phyloP scores from a whole-genome alignment of 2,888 invertebrate species.

The Apodemia zela region DNA sequence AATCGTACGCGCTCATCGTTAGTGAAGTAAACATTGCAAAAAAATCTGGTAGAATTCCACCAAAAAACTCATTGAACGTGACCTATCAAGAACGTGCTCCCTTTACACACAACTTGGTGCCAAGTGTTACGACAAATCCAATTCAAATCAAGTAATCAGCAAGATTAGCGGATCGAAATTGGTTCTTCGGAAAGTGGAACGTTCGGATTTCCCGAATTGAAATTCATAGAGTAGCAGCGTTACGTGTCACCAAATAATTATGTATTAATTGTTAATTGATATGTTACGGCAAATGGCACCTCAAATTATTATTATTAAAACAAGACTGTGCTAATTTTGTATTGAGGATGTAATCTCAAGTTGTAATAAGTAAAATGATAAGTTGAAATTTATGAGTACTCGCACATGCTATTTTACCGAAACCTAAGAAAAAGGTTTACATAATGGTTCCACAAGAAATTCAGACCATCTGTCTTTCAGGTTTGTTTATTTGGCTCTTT shows the following conservation, averaged over 20 bases:
- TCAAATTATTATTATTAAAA: too few species aligned
- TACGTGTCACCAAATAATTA: background rate
- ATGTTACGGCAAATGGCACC: too few species aligned
- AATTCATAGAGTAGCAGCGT: background rate
- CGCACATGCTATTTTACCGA: too few species aligned
- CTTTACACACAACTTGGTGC: constrained; percentile 4
- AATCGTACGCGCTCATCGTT: background rate
- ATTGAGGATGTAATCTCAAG: too few species aligned
- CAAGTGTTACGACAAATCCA: constrained; percentile 14
- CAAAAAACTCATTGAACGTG: constrained; percentile 6
- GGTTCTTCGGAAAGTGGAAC: constrained; percentile 8
- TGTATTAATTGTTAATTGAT: too few species aligned
- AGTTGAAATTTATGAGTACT: too few species aligned
- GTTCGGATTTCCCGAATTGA: background rate
- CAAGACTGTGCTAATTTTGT: too few species aligned
- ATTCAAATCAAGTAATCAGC: constrained; percentile 15
- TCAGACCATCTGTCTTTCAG: too few species aligned
- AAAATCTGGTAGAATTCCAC: background rate
- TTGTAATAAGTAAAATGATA: too few species aligned
- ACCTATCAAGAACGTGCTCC: background rate
- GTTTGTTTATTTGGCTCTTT: too few species aligned
- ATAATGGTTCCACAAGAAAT: too few species aligned
- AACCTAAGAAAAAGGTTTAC: too few species aligned
- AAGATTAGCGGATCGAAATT: constrained; percentile 11
- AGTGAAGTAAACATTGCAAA: background rate